Evolutionary conservation across 2,113 vertebrate species (phyloP), one percentile per base, ranked within the genome.

Genomic region (Platysteira castanea): DNA sequence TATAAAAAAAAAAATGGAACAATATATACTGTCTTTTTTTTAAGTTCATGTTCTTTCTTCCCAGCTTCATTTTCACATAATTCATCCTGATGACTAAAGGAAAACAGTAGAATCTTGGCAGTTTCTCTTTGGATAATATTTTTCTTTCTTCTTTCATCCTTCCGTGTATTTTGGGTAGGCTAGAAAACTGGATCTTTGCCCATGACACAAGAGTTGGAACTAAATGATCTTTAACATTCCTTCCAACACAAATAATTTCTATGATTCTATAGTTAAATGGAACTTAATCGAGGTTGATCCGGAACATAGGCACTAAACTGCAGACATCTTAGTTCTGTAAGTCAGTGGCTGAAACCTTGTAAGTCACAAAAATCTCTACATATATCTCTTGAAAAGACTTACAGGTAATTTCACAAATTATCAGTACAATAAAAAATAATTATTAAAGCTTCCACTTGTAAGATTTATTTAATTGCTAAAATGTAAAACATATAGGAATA

Each of bases 1-100:
- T 93, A 84, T 93, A 49, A 89, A 95, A 95, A 89, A 95, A 95
- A 89, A 93, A 54, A 87, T 69, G 44, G 60, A 95, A 67, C 23
- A 81, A 63, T 73, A 79, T 42, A 82, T 59, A 23, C 18, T 68
- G 3, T 28, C 2, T 68, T 26, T 90, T 90, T 76, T 89, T 60
- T 24, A 31, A 92, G 20, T 49, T 84, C 33, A 60, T 65, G 16
- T 65, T 33, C 77, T 88, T 95, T 68, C 20, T 85, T 49, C 13
- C 59, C 24, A 46, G 37, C 63, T 86, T 94, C 50, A 70, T 81
- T 78, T 92, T 68, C 46, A 84, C 8, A 28, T 76, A 42, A 65
- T 88, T 63, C 94, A 83, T 54, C 19, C 54, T 82, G 4, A 46
- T 90, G 60, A 92, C 65, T 93, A 60, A 91, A 93, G 53, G 23